Evolutionary conservation across 2,888 invertebrate genomes (phyloP), one percentile per base, ranked within the genome.

Genomic region (Lithophane semibrunnea): DNA sequence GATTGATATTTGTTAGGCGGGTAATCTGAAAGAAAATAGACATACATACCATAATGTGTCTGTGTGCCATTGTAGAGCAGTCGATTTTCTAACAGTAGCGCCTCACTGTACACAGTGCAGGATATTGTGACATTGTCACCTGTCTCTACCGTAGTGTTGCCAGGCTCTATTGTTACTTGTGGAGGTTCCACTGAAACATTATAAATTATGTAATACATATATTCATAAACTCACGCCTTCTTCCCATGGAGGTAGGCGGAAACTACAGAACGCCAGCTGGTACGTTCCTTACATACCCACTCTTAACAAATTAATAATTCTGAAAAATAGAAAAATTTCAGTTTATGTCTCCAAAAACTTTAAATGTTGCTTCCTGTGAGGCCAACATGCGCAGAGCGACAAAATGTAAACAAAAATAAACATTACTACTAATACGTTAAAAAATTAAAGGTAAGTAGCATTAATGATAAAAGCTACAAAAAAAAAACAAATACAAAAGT

Each of bases 171-270:
- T 0, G 88, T 86, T 44, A 95, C 91, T 84, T 90, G 89, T 0
- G 96, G 96, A 0, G 93, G 93, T 1, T 94, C 93, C 84, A 94
- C 96, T 96, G 82, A 56, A 83, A 84, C n/a, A 29, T 52, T n/a
- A 54, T 1, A 49, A 42, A 42, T 21, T 12, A 29, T 29, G 29
- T 29, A 10, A 16, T 42, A 29, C 16, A 8, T n/a, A 10, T 2
- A 10, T 42, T n/a, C 10, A 4, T 7, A 37, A 54, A n/a, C n/a
- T 10, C 16, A 54, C 10, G 16, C 37, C 16, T 5, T 49, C 8
- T 66, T 12, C 3, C 21, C 13, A 2, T 24, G 7, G 10, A 4
- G 24, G 29, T 29, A 21, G 4, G 29, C 21, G 21, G 29, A 13
- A 21, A 24, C 47, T 49, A 24, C 16, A n/a, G 4, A 44, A 7